phyloP scores from a whole-genome alignment of 2,113 vertebrate species.

The Aphyosemion australe region DNA sequence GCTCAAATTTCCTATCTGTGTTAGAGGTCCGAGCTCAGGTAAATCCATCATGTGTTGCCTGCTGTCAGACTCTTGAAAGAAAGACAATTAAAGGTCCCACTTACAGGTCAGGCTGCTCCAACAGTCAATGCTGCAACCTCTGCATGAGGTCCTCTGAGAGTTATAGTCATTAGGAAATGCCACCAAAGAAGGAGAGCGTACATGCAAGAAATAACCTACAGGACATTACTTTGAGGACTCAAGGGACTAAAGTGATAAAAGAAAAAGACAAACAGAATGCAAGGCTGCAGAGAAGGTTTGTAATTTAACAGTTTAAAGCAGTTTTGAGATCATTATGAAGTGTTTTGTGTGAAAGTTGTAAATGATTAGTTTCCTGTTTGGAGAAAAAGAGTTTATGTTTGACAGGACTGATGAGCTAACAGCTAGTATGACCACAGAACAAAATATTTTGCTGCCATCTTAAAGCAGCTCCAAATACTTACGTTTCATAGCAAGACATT shows the following conservation, averaged over 20 bases:
- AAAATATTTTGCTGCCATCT: no score
- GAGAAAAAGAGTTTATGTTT: no score
- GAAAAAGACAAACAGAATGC: slow-evolving; percentile 8
- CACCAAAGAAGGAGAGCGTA: slow-evolving; percentile 26
- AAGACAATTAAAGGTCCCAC: slow-evolving; percentile 76
- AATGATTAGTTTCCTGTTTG: no score
- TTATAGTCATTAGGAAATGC: slow-evolving; percentile 67
- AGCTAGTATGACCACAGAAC: no score
- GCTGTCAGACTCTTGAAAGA: slow-evolving; percentile 61
- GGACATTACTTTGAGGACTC: slow-evolving; percentile 51
- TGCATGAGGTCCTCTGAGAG: slow-evolving; percentile 30
- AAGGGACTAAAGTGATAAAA: slow-evolving; percentile 21
- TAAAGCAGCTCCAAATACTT: no score
- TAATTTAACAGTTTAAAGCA: slow-evolving; percentile 14
- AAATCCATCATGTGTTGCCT: slow-evolving; percentile 68
- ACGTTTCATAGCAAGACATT: no score
- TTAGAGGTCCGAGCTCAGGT: slow-evolving; percentile 47
- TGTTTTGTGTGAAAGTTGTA: no score
- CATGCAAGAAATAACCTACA: slow-evolving; percentile 59
- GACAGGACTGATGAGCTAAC: no score
- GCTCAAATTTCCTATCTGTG: slow-evolving; percentile 39
- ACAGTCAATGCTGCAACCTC: slow-evolving; percentile 66
- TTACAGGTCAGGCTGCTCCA: slow-evolving; percentile 54
- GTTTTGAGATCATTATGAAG: neutral
- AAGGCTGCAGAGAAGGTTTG: slow-evolving; percentile 23